A percentile compares a stretch with the other conserved stretches of the same genome.
These are phyloP conservation scores for Hydraecia micacea DNA, from an alignment of 2,888 invertebrate genomes.

Conservation along the genomic window DNA sequence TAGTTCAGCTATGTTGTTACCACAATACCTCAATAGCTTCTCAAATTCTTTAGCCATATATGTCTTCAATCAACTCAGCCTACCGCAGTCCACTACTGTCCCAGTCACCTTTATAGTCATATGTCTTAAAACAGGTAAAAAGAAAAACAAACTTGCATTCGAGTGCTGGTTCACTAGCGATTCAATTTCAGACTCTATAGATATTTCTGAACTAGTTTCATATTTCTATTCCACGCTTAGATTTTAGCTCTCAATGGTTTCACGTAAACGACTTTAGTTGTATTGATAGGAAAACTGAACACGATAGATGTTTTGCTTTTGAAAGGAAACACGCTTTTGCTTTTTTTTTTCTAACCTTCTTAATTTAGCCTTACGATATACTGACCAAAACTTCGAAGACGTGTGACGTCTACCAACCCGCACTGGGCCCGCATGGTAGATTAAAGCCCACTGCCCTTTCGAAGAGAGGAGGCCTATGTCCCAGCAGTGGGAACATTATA, in stretches of 20 bases:
- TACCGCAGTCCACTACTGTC: not conserved
- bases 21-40: not conserved
- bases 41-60: not conserved
- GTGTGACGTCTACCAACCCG: too few species aligned
- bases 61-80: not conserved
- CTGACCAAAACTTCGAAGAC: too few species aligned
- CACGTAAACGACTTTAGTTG: constrained; percentile 16
- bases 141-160: constrained; percentile 30
- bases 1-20: not conserved
- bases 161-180: constrained; percentile 29
- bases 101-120: not conserved
- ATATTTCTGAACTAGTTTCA: constrained; percentile 42
- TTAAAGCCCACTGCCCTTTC: too few species aligned
- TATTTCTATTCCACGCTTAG: constrained; percentile 45
- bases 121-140: not conserved
- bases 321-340: not conserved
- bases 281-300: constrained; percentile 6
- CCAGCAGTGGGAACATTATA: too few species aligned
- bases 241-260: constrained; percentile 35
- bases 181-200: constrained; percentile 52
- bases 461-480: too few species aligned
- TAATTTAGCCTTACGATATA: too few species aligned
- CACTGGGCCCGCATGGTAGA: too few species aligned
- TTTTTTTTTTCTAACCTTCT: too few species aligned
- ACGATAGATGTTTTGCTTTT: not conserved